Base-by-base conservation (phyloP, 2,113 vertebrate species). In the Trogon melanurus region DNA sequence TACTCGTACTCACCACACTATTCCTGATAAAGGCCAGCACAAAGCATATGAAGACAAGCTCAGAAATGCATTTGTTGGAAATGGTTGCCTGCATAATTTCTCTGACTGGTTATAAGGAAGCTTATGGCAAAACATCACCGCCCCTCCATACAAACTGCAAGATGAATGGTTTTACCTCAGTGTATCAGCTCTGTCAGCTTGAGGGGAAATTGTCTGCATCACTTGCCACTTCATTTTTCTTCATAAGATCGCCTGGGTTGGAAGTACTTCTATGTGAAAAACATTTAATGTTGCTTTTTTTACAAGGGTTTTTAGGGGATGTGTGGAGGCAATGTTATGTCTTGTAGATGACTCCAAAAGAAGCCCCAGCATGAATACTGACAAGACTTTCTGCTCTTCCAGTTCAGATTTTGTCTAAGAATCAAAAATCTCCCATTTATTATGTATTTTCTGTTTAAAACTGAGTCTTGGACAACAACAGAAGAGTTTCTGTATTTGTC, bases 251-350 rank as follows among this genome's bases (percentile, higher is more conserved):
- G 22, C 4, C 32, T 67, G 23, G 7, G 6, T 57, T 75, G 29
- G 32, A 82, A 89, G 25, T 36, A 84, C 6, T 17, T 76, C n/a
- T 20, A 32, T 72, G 44, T 45, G 25, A 84, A 76, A 66, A 5
- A 26, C 10, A 29, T 66, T 44, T 27, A 51, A 29, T 36, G 5
- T 25, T 76, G 16, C 18, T 13, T 32, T 64, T 65, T 80, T 54
- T 29, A 51, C 32, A 72, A 38, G 7, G 20, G 5, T 30, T 51
- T 64, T 81, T 16, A 9, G 3, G 2, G 2, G 1, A 2, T 8
- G 16, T 36, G 19, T 60, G 21, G 15, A 62, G 19, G 17, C 5
- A 13, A 6, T 26, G 5, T 51, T 61, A 41, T 0, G 0, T 58
- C 58, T 45, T 80, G 22, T 57, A 38, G 48, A 64, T 19, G 5